Evolutionary conservation across 2,797 vertebrate genomes (phyloP), one percentile per base, ranked within the genome.

Genomic region (Mormyrus hasselquistii): DNA sequence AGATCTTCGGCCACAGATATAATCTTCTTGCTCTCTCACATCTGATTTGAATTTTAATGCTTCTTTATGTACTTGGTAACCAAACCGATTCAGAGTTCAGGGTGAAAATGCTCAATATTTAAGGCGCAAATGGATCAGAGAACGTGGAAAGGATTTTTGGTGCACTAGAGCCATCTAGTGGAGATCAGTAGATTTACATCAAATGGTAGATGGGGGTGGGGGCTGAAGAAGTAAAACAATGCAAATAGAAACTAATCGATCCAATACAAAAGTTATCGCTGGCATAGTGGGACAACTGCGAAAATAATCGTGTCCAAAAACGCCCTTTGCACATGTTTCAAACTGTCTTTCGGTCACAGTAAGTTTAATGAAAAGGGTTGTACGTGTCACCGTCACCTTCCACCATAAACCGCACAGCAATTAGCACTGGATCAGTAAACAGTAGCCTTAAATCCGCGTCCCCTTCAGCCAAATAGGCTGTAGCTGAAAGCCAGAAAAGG

Each of bases 131-230:
- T 19, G 38, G 22, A 2, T 6, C 25, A 16, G 16, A 29, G 25
- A 1, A 49, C 25, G 7, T n/a, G 14, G 16, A 1, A 7, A 90
- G 88, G 62, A 95, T 96, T 93, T 92, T 93, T 91, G 92, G 94
- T 95, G 92, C 93, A 95, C 93, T 92, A 96, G 96, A 93, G 97
- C 95, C 97, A 95, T 94, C 97, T 93, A 94, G 94, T 97, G 97
- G 95, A 91, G 22, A 44, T 2, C 87, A 9, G 47, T 2, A 88
- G 62, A 93, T 91, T 34, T 88, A 47, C 62, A 50, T 8, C 22
- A 12, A 87, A 62, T 4, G 22, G 8, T 47, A 16, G n/a, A 83
- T 2, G 82, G 41, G 55, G 59, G 59, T 9, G 1, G 22, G 49
- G 41, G 49, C 8, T 14, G 22, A 22, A 29, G 22, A 62, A 41